Evolutionary conservation across 2,797 vertebrate genomes (phyloP), one percentile per base, ranked within the genome.

Genomic region (Coregonus ussuriensis): DNA sequence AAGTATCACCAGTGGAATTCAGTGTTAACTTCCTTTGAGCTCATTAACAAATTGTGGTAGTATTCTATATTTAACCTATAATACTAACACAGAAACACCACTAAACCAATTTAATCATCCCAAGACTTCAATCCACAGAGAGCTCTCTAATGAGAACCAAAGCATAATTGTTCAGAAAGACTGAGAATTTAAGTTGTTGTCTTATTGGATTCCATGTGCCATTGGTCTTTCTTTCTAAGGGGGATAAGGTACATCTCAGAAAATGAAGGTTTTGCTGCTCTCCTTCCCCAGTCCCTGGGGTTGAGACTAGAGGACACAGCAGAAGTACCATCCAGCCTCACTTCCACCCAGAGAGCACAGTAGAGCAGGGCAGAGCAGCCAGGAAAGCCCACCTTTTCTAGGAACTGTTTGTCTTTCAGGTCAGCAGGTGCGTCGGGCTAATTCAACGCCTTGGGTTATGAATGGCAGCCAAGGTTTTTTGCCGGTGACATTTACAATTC

Each of bases 401-500:
- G 56, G 77, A 81, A 75, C 79, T 81, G 83, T 87, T 82, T 84
- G 74, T 47, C 77, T 83, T 82, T 82, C 82, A 80, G 88, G 74
- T 83, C 80, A 81, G 81, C 81, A 81, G 86, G 84, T 88, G 77
- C 82, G 53, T 80, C 77, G 15, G 79, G 79, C 84, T 75, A 82
- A 83, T 86, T 86, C 83, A 81, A 74, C 81, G 79, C 83, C 77
- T 67, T 53, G 0, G 83, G 84, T 89, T 82, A 79, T 21, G 88
- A 89, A 89, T 87, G 84, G 88, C 85, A 88, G 75, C 81, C 80
- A 41, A 81, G 81, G 88, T 88, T 88, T 84, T 89, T 82, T 86
- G 83, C 79, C 18, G 71, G 79, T 87, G 87, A 87, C 85, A 88
- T 88, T 89, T 86, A 84, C 88, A 84, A 79, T 86, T 73, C 18